Conservation (phyloP, 2,797 vertebrate genomes). For the Silurus aristotelis region DNA sequence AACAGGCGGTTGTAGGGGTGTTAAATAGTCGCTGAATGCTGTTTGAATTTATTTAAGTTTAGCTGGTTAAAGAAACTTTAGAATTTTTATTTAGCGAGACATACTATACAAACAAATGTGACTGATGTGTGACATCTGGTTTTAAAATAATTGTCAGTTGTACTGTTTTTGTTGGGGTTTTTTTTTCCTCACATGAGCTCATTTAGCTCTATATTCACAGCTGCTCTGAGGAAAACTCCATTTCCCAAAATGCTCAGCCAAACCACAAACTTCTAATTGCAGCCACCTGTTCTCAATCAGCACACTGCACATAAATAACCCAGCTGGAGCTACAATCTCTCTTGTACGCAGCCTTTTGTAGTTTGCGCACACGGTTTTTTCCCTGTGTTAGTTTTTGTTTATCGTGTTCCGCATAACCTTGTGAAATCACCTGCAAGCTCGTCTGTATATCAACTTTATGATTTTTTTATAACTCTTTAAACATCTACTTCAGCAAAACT, state of each 20-base stretch:
- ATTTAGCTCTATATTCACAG: not conserved
- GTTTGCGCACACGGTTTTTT: not conserved
- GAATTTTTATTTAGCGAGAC: not conserved
- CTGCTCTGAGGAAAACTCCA: not conserved
- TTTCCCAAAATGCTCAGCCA: not conserved
- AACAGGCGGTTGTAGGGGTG: not conserved
- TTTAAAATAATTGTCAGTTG: not conserved
- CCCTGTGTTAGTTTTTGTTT: not conserved
- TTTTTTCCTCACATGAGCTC: not conserved
- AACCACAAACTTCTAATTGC: not conserved
- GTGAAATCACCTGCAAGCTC: not conserved
- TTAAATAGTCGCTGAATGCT: not conserved
- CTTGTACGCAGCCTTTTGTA: not conserved
- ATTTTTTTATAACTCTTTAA: too few species aligned
- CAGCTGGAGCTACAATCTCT: not conserved
- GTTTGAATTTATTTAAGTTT: not conserved
- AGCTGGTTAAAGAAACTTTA: not conserved
- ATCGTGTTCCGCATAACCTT: not conserved
- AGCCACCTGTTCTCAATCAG: not conserved
- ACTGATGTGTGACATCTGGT: not conserved
- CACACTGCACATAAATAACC: not conserved
- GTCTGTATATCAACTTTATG: not conserved
- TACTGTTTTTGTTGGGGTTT: too few species aligned
- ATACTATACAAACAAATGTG: not conserved
- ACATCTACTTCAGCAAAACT: too few species aligned